These are phyloP conservation scores for Heptranchias perlo DNA, from an alignment of 2,113 vertebrate species.

Conservation along the genomic window DNA sequence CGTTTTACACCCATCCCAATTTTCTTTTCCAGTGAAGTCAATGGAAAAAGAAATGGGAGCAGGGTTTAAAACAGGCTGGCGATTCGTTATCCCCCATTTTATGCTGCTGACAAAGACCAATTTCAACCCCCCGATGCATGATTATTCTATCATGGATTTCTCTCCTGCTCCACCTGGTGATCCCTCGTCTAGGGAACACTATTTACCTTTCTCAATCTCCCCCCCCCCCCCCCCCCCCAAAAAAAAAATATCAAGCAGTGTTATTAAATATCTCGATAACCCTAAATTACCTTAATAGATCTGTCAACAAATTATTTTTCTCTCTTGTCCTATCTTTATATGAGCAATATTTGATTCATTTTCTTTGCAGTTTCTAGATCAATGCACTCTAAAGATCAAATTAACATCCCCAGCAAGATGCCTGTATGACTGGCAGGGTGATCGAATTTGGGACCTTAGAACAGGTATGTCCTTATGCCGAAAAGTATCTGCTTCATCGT, in stretches of 20 bases:
- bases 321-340: background rate
- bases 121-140: background rate
- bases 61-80: background rate
- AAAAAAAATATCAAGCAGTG: background rate
- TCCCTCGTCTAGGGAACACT: background rate
- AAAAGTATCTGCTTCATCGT: background rate
- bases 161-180: background rate
- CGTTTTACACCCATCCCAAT: background rate
- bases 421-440: conserved; percentile 44
- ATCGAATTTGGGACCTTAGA: conserved; percentile 44
- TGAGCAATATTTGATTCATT: background rate
- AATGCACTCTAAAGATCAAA: conserved; percentile 46
- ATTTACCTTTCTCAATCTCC: background rate
- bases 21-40: background rate
- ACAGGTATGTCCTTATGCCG: conserved; percentile 44
- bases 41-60: background rate
- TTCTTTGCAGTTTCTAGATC: conserved; percentile 48
- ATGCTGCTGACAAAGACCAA: background rate
- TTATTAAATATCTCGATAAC: background rate
- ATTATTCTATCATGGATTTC: background rate
- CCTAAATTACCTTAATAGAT: background rate
- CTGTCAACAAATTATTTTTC: background rate
- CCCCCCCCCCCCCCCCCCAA: no score
- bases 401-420: conserved; percentile 43
- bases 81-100: background rate